Base-by-base conservation (phyloP, 2,797 vertebrate genomes). In the Gymnocypris eckloni region DNA sequence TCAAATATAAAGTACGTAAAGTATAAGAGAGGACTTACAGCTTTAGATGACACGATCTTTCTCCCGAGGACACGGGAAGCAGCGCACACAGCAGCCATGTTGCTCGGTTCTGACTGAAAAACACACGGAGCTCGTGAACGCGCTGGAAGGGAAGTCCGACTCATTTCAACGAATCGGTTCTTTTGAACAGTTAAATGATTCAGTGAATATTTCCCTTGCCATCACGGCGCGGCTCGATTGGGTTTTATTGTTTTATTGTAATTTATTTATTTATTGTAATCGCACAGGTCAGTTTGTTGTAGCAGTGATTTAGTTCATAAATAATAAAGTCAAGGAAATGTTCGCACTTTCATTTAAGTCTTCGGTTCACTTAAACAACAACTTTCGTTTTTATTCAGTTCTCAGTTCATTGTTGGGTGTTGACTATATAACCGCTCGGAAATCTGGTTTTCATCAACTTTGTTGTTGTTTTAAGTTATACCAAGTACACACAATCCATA, bases 1-100 rank as follows among this genome's bases (percentile, higher is more conserved):
- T 43, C 52, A 25, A 56, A 67, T 1, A 11, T 20, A 43, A 61
- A 3, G 25, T 25, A 64, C 43, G 11, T 0, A 10, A 2, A 54
- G 56, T 6, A 48, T n/a, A 1, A n/a, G 33, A 41, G 1, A 70
- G 25, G 2, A 88, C 90, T 91, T 64, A 91, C 91, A 33, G 86
- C 61, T 79, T 90, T 91, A 9, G 86, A 80, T 48, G 83, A 86
- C 20, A 91, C 76, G 8, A 91, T 50, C 56, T 85, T 91, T 87
- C 82, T 91, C 15, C 89, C 86, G 71, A 92, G 85, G 70, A 90
- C 87, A 87, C 91, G 87, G 64, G 89, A 91, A 2, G 81, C 86
- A 56, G 70, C 66, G 15, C 85, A 85, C 37, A 92, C 81, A 3
- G 88, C 86, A 0, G 91, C 89, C 91, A 92, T 92, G 71, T 72